Evolutionary conservation across 2,113 vertebrate genomes (phyloP), one percentile per base, ranked within the genome.

Genomic region (Esox niger): DNA sequence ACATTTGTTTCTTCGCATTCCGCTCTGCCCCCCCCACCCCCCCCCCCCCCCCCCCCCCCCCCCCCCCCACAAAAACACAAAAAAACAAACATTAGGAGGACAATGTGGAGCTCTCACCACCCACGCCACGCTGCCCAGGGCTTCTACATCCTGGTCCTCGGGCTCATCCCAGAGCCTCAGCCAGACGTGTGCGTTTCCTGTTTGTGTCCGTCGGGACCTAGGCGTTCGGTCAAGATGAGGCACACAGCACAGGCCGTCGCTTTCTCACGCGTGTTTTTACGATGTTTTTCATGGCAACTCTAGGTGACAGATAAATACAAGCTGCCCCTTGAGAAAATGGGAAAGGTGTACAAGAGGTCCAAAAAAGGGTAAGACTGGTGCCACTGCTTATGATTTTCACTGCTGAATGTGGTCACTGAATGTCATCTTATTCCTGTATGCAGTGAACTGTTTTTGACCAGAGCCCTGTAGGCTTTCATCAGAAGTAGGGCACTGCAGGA

Each of bases 271-370:
- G 3, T 35, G 21, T 47, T 11, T 33, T 15, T 68, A 4, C 35
- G 4, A 20, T 59, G 20, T 49, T 33, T 68, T 54, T 32, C 17
- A 64, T 71, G 27, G 67, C 81, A 68, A 11, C 74, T 86, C 33
- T 47, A 95, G 94, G 93, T 95, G 74, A 91, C 92, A 43, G 94
- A 95, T 70, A 95, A 95, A 73, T 95, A 94, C 0, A 90, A 93
- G 0, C 84, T 95, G 20, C 93, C 93, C 15, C 83, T 89, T n/a
- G 93, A 94, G 58, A 94, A 93, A 89, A 92, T 95, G 61, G 91
- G 90, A 66, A 94, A 95, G 59, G 92, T 95, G 81, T 95, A 94
- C 87, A 95, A 95, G 85, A 95, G 95, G 70, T 95, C 93, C 86
- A 95, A 95, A 84, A 95, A 95, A 82, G 94, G 94, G 94, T 95